A percentile compares a stretch with the other conserved stretches of the same genome.
phyloP scores from a whole-genome alignment of 2,888 invertebrate species.

The Brachyptera risi region DNA sequence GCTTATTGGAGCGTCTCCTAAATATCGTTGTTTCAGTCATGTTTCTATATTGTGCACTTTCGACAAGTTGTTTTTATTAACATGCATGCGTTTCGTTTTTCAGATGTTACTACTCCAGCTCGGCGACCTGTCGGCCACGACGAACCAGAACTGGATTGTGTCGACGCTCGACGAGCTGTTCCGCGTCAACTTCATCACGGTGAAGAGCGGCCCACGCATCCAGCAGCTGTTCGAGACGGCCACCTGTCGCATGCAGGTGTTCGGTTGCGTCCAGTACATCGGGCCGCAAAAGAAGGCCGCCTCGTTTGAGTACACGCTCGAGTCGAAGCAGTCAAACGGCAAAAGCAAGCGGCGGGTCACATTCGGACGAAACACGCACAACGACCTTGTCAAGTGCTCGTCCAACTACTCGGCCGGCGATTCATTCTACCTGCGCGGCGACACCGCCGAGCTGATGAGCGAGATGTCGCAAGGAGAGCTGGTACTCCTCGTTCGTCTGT shows the following conservation, averaged over 20 bases:
- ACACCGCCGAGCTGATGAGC: constrained; percentile 24
- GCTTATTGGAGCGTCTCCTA: no score
- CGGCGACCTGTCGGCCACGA: constrained; percentile 10
- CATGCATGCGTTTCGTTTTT: neutral
- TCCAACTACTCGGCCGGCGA: constrained; percentile 23
- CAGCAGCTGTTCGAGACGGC: neutral
- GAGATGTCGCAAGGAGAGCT: neutral
- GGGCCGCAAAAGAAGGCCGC: constrained; percentile 15
- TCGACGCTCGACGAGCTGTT: constrained; percentile 26
- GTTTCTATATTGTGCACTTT: neutral
- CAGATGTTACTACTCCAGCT: constrained; percentile 20
- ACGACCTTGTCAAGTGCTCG: constrained; percentile 14
- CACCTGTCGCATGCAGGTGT: constrained; percentile 19
- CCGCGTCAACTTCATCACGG: constrained; percentile 27
- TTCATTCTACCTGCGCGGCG: constrained; percentile 24
- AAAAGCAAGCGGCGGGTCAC: neutral
- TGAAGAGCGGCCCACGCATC: neutral
- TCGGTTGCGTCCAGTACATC: constrained; percentile 26
- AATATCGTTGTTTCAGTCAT: neutral
- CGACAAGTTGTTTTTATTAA: no score
- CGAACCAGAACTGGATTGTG: constrained; percentile 27
- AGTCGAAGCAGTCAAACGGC: constrained; percentile 2
- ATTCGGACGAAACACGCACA: constrained; percentile 19
- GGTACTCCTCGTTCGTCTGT: neutral
- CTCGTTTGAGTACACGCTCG: constrained; percentile 19